Base-by-base conservation (phyloP, 2,113 vertebrate species). In the Uropsilus gracilis region DNA sequence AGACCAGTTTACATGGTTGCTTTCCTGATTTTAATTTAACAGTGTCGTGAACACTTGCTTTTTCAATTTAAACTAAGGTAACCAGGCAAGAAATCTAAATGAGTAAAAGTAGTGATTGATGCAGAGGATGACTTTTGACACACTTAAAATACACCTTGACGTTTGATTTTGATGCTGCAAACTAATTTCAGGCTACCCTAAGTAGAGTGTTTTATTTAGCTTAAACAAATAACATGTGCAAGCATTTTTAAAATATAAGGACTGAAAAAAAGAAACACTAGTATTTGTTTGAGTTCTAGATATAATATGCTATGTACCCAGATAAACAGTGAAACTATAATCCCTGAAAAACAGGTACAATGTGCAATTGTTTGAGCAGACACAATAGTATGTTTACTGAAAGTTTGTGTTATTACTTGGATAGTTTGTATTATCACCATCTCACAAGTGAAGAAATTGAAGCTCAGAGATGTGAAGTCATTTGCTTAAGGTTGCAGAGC, bases 1-100 rank as follows among this genome's bases (percentile, higher is more conserved):
- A 93, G 84, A 80, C 37, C 12, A 20, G 63, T 89, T 96, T 94
- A 83, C 34, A 87, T 77, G 59, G 32, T 48, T 84, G 71, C 42
- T 37, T 63, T 75, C n/a, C 84, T 64, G 69, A 91, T 90, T 96
- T 95, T 94, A 96, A 91, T 91, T 95, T 95, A 91, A 92, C 66
- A 86, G 59, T 59, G 55, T 88, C 1, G 0, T 71, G 72, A 91
- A 71, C 37, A 24, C n/a, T 96, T 91, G 80, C 82, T 91, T 96
- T 95, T 94, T 78, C 76, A 92, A 78, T 95, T 97, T 83, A 48
- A 26, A 87, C 80, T 85, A 81, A 87, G 34, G 81, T 93, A 84
- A 86, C 64, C 32, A 8, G 64, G 28, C 46, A 93, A 81, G 66
- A 87, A 84, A 85, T 83, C 39, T 30, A 92, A 91, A 94, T 93